Percentiles rank a stretch among this genome's conserved stretches.
These are phyloP conservation scores for Eumeta japonica DNA, from an alignment of 1,140 invertebrate species.

Conservation along the genomic window DNA sequence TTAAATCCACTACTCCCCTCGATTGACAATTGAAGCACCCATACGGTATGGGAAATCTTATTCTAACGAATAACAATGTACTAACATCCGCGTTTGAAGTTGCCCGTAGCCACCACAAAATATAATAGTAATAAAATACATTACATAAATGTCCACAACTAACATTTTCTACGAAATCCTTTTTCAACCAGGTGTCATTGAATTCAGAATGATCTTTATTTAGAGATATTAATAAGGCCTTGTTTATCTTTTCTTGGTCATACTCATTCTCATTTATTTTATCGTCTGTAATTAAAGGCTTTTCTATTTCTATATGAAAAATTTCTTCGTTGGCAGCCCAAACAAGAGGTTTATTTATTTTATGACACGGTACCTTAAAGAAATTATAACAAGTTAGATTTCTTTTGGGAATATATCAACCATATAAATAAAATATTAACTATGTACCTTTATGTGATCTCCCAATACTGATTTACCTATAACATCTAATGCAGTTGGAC, in stretches of 20 bases:
- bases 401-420: no score
- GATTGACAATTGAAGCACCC: no score
- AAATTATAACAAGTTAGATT: no score
- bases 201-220: slow-evolving; percentile 32
- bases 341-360: slow-evolving; percentile 27
- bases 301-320: slow-evolving; percentile 36
- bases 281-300: slow-evolving; percentile 28
- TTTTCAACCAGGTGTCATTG: slow-evolving; percentile 38
- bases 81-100: no score
- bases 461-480: slow-evolving; percentile 29
- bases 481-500: slow-evolving; percentile 23
- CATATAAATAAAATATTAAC: slow-evolving; percentile 4
- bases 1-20: no score
- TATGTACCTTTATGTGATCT: slow-evolving; percentile 33
- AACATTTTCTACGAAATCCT: slow-evolving; percentile 43
- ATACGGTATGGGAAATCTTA: no score
- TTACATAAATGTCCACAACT: no score
- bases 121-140: no score
- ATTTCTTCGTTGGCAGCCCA: slow-evolving; percentile 40
- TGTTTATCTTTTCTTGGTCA: slow-evolving; percentile 21
- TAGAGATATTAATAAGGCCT: slow-evolving; percentile 19
- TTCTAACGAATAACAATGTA: no score
- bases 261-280: slow-evolving; percentile 11
- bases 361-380: slow-evolving; percentile 25
- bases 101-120: no score